phyloP scores from a whole-genome alignment of 1,140 invertebrate genomes.

The Camponotus vicinus region DNA sequence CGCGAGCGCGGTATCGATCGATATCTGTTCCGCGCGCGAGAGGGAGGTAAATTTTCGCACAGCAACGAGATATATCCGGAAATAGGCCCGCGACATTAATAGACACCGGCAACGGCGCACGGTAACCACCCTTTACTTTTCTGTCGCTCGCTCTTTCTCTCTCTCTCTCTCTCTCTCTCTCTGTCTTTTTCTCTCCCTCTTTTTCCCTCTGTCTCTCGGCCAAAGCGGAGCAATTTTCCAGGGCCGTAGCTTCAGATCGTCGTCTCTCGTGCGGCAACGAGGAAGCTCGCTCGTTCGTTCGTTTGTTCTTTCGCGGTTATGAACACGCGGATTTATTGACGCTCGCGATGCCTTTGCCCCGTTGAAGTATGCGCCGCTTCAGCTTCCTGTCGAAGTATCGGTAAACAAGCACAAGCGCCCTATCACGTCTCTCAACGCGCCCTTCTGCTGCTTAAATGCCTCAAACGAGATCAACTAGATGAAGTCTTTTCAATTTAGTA shows the following conservation, averaged over 20 bases:
- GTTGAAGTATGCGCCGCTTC: slow-evolving; percentile 5
- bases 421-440: background rate
- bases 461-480: background rate
- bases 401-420: slow-evolving; percentile 12
- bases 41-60: slow-evolving; percentile 74
- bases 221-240: slow-evolving; percentile 55
- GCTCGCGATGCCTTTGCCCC: slow-evolving; percentile 36
- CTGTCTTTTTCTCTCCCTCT: background rate
- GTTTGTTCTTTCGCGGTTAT: slow-evolving; percentile 24
- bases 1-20: slow-evolving; percentile 65
- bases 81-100: slow-evolving; percentile 75
- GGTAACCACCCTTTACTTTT: slow-evolving; percentile 64
- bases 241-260: slow-evolving; percentile 49
- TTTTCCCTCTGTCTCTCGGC: slow-evolving; percentile 14
- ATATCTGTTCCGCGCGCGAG: slow-evolving; percentile 57
- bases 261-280: slow-evolving; percentile 48
- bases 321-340: slow-evolving; percentile 39
- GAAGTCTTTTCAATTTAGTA: background rate
- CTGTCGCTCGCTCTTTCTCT: background rate
- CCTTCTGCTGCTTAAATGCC: slow-evolving; percentile 22
- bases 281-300: slow-evolving; percentile 20
- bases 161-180: background rate
- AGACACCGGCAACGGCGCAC: slow-evolving; percentile 68
- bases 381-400: slow-evolving; percentile 37
- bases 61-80: slow-evolving; percentile 77